Conservation (phyloP, 2,888 invertebrate species). For the Gerris lacustris region DNA sequence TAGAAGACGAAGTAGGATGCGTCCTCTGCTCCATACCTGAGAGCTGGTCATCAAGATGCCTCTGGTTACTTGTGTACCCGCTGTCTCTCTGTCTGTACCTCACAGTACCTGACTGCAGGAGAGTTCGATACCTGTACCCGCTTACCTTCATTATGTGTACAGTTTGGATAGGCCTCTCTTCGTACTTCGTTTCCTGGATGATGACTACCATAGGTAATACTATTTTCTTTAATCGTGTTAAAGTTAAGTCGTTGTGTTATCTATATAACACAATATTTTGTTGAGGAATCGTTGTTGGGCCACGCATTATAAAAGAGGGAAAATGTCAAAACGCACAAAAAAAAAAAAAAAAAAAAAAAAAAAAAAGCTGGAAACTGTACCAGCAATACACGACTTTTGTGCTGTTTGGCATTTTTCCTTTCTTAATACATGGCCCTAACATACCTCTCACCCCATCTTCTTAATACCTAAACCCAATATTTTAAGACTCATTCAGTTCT, state of each 20-base stretch:
- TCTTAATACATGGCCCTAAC: no score
- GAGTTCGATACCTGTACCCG: slow-evolving; percentile 50
- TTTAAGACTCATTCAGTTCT: no score
- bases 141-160: slow-evolving; percentile 75
- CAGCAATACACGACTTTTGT: no score
- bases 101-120: slow-evolving; percentile 66
- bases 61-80: slow-evolving; percentile 62
- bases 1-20: not conserved
- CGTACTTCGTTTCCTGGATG: slow-evolving; percentile 87
- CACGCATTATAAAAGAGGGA: not conserved
- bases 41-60: slow-evolving; percentile 36
- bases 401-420: no score
- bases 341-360: no score
- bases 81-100: slow-evolving; percentile 55
- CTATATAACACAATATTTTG: not conserved
- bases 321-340: no score
- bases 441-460: no score
- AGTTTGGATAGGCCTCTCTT: slow-evolving; percentile 69
- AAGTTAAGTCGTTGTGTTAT: no score
- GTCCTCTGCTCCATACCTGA: slow-evolving; percentile 23
- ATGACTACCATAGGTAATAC: slow-evolving; percentile 64
- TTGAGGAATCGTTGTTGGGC: no score
- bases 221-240: not conserved
- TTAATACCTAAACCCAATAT: no score
- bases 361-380: no score